Conservation (phyloP, 2,113 vertebrate genomes). For the Butastur rufipennis region DNA sequence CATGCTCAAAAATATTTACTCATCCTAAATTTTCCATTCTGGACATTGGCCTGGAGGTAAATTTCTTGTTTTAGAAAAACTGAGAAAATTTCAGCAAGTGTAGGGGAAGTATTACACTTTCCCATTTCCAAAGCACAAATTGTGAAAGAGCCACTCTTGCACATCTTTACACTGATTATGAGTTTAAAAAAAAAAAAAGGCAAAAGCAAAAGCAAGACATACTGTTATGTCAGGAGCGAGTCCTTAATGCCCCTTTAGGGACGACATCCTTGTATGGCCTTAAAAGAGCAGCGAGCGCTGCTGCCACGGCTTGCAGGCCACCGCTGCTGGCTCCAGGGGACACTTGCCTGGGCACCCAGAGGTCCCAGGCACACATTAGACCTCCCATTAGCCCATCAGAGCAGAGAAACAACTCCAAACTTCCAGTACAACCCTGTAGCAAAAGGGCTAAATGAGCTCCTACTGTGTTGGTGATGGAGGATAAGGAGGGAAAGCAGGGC, state of each 20-base stretch:
- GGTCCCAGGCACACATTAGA: neutral
- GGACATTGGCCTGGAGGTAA: neutral
- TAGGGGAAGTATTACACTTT: neutral
- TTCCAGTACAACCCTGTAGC: neutral
- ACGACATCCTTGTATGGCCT: neutral
- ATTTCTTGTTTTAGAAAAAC: conserved; percentile 18
- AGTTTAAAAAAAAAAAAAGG: neutral
- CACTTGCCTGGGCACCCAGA: neutral
- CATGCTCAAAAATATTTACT: neutral
- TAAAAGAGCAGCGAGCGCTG: neutral
- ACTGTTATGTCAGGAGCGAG: neutral
- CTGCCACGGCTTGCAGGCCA: neutral
- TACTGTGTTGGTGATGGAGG: accelerated
- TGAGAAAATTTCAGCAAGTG: neutral
- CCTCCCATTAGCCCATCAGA: no score
- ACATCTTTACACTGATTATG: neutral
- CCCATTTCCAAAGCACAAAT: neutral
- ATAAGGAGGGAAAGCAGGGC: neutral
- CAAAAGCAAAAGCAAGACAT: neutral
- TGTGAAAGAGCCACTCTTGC: neutral
- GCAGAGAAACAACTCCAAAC: neutral
- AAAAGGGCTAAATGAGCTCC: neutral
- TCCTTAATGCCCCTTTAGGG: neutral
- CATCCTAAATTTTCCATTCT: neutral
- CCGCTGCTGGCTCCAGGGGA: neutral